Evolutionary conservation across 2,888 invertebrate species (phyloP).

Genomic region (Cistogaster globosa): DNA sequence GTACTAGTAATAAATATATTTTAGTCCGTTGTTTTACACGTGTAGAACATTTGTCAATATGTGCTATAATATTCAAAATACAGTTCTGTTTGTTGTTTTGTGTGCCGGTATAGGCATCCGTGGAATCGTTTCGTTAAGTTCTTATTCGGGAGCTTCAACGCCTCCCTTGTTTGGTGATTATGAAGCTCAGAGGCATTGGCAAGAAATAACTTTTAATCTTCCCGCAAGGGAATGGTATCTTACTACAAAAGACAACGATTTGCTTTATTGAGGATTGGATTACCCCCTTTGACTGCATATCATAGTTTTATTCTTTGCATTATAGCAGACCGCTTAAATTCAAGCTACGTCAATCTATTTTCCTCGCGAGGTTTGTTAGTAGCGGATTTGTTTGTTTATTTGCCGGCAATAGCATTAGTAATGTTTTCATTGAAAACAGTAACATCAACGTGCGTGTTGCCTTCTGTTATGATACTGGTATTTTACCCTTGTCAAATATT

Average conservation of each 20-base stretch:
- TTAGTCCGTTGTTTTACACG: too few relatives aligned
- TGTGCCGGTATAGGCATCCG: conserved; percentile 84
- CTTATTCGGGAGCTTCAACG: conserved; percentile 91
- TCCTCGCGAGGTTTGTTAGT: conserved; percentile 93
- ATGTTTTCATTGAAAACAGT: conserved; percentile 68
- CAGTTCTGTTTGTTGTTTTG: conserved; percentile 41
- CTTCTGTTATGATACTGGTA: conserved; percentile 77
- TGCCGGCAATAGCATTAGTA: conserved; percentile 86
- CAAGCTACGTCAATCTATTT: conserved; percentile 90
- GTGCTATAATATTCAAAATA: conserved; percentile 2
- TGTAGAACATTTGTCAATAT: background rate
- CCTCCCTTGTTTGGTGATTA: conserved; percentile 98
- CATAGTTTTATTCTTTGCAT: conserved; percentile 93
- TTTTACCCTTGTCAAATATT: conserved; percentile 95
- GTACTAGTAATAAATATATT: too few relatives aligned
- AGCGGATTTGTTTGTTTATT: conserved; percentile 91
- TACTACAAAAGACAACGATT: conserved; percentile 92
- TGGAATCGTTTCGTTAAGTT: conserved; percentile 89
- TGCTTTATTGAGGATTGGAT: conserved; percentile 99
- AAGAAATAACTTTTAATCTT: conserved; percentile 96
- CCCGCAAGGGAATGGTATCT: conserved; percentile 90
- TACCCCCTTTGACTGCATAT: conserved; percentile 99
- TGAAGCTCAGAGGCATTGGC: conserved; percentile 99
- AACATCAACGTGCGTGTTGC: conserved; percentile 41
- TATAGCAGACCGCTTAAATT: conserved; percentile 88